These are phyloP conservation scores for Platycercus adscitus DNA, from an alignment of 2,113 vertebrate genomes.

Conservation along the genomic window DNA sequence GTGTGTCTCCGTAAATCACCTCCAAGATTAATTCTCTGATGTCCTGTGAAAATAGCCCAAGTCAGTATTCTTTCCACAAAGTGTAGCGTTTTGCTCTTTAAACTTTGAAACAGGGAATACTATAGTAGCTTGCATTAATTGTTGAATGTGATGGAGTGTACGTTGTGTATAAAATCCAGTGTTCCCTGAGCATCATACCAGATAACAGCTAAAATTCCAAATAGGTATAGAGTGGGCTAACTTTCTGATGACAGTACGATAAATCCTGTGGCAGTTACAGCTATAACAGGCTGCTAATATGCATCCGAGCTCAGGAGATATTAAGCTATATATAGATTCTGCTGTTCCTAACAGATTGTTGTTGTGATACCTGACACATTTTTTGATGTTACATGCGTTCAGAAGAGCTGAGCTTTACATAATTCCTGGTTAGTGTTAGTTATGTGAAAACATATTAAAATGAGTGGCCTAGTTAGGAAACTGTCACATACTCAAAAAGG, in stretches of 20 bases:
- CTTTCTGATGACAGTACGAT: slow-evolving; percentile 27
- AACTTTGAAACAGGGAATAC: not conserved
- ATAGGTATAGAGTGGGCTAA: slow-evolving; percentile 44
- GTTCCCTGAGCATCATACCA: not conserved
- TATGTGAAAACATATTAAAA: slow-evolving; percentile 52
- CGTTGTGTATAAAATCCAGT: not conserved
- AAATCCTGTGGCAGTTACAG: slow-evolving; percentile 31
- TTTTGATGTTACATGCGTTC: slow-evolving; percentile 47
- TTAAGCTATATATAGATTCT: slow-evolving; percentile 65
- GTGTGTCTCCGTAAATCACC: slow-evolving; percentile 10
- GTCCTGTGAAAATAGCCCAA: slow-evolving; percentile 28
- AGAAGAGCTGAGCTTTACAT: slow-evolving; percentile 63
- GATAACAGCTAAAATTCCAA: slow-evolving; percentile 7
- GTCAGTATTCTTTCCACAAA: not conserved
- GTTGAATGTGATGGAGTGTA: not conserved
- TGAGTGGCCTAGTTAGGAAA: slow-evolving; percentile 58
- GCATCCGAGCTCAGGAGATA: slow-evolving; percentile 58
- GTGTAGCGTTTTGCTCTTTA: not conserved
- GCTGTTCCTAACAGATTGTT: slow-evolving; percentile 62
- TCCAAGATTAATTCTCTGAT: slow-evolving; percentile 31
- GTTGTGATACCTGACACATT: slow-evolving; percentile 64
- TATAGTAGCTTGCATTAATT: not conserved
- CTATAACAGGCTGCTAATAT: slow-evolving; percentile 47
- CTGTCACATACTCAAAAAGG: not conserved
- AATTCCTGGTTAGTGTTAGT: slow-evolving; percentile 62